phyloP scores from a whole-genome alignment of 1,140 invertebrate species.

The Conus ventricosus region DNA sequence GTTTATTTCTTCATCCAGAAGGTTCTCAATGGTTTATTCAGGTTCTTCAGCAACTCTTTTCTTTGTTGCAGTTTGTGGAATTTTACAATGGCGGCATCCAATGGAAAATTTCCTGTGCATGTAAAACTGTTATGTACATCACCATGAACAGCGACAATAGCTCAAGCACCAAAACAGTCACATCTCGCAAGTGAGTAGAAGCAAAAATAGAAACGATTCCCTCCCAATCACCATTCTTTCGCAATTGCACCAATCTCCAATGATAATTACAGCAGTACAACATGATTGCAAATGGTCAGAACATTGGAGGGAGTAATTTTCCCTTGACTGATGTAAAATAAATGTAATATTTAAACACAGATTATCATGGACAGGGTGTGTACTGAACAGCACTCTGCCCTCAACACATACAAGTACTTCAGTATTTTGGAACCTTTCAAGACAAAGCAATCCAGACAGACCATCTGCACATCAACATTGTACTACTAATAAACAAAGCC shows the following conservation, averaged over 20 bases:
- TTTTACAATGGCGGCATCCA: not conserved
- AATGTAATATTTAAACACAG: not conserved
- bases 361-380: not conserved
- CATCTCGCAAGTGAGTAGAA: constrained; percentile 1
- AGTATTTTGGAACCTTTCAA: not conserved
- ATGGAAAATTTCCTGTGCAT: not conserved
- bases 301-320: not conserved
- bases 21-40: not conserved
- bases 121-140: not conserved
- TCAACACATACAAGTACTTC: not conserved
- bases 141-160: not conserved
- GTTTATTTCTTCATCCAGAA: not conserved
- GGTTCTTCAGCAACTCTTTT: not conserved
- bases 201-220: not conserved
- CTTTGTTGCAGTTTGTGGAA: not conserved
- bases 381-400: not conserved
- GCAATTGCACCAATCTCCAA: too few relatives aligned
- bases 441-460: not conserved
- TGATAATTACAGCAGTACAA: not conserved
- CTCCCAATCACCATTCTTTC: not conserved
- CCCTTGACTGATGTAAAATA: not conserved
- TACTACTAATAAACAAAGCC: not conserved
- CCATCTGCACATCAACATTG: constrained; percentile 2
- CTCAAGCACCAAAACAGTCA: not conserved
- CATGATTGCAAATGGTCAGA: not conserved